Evolutionary conservation across 2,113 vertebrate species (phyloP), one percentile per base, ranked within the genome.

Genomic region (Aleadryas rufinucha): DNA sequence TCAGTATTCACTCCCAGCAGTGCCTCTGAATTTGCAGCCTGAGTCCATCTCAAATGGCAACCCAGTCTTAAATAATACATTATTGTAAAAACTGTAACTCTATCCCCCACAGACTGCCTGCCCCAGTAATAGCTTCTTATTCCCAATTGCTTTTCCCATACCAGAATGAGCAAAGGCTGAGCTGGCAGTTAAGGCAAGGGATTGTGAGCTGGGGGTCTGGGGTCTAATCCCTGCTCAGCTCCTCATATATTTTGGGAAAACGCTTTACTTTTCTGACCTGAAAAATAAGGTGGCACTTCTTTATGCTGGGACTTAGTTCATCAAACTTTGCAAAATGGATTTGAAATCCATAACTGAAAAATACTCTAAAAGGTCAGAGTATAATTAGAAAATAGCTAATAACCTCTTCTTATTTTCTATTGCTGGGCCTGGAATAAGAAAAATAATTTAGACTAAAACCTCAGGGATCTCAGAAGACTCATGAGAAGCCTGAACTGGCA

Each of bases 101-200:
- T 89, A 91, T 95, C 91, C 95, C 96, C 91, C 53, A 21, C 44
- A 82, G 96, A 71, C 87, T 35, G 60, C 93, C 95, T 95, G 89
- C 57, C 87, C 93, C 91, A 95, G 74, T 89, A 93, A 95, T 11
- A 93, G 77, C 95, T 94, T 79, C 89, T 93, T 94, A 95, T 78
- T 95, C 89, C 91, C 95, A 93, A 84, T 95, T 96, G 87, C 95
- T 93, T 94, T 92, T 89, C 94, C 94, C 70, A 50, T 45, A 33
- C 81, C 84, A 95, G 87, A 94, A 95, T 16, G 91, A 94, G 93
- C 69, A 45, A 85, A 69, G 86, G 81, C 95, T 97, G 87, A 97
- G 91, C 89, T 53, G 45, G 94, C 65, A 87, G 22, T 45, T 72
- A 94, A 78, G 89, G 94, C 41, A 27, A 56, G 70, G 74, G 94